These are phyloP conservation scores for Galeruca laticollis DNA, from an alignment of 2,888 invertebrate species.

Conservation along the genomic window DNA sequence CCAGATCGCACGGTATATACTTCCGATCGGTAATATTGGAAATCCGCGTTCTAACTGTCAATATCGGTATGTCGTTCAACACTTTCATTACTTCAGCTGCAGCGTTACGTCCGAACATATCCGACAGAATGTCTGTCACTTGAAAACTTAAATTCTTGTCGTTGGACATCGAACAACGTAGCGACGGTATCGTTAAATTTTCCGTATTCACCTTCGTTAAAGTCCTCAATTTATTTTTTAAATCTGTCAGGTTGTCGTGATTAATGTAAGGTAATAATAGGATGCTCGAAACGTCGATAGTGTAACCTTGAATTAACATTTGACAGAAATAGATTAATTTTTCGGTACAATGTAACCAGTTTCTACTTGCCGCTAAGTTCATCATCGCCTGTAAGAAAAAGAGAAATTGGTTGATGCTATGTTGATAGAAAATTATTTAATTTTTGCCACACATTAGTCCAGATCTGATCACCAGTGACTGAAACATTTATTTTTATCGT, in stretches of 20 bases:
- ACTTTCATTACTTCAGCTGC: constrained; percentile 56
- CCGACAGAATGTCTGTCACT: constrained; percentile 53
- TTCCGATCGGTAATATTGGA: constrained; percentile 43
- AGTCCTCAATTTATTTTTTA: constrained; percentile 67
- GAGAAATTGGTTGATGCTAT: no score
- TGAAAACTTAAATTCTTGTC: constrained; percentile 35
- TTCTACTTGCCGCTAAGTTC: constrained; percentile 90
- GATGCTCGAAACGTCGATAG: constrained; percentile 82
- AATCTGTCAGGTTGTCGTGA: constrained; percentile 73
- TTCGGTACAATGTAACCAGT: constrained; percentile 88
- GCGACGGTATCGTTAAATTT: constrained; percentile 35
- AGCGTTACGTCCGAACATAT: constrained; percentile 44
- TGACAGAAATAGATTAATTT: constrained; percentile 85
- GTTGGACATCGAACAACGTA: constrained; percentile 39
- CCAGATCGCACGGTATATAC: constrained; percentile 28
- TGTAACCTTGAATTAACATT: constrained; percentile 91
- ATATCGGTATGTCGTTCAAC: constrained; percentile 59
- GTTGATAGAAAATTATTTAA: no score
- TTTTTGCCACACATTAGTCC: no score
- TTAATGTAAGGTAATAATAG: constrained; percentile 83
- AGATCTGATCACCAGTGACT: no score
- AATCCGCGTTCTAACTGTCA: constrained; percentile 55
- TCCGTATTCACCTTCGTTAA: constrained; percentile 23
- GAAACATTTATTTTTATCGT: no score
- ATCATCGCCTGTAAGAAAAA: constrained; percentile 95